Conservation (phyloP, 2,113 vertebrate species). For the Cephalopholis sonnerati region DNA sequence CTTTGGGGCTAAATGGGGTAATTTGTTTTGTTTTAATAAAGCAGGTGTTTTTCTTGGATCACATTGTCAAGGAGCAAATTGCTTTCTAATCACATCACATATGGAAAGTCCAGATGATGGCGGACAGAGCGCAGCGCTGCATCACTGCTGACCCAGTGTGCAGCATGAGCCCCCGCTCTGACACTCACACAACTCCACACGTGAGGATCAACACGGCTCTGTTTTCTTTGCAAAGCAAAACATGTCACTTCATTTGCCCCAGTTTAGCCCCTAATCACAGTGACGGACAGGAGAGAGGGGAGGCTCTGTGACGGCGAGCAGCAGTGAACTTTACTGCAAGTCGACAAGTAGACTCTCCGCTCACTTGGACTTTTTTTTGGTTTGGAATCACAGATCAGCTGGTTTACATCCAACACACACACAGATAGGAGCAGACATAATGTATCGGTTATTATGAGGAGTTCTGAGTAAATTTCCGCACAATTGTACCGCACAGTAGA, state of each 20-base stretch:
- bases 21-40: slow-evolving; percentile 87
- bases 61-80: slow-evolving; percentile 78
- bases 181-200: slow-evolving; percentile 36
- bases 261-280: slow-evolving; percentile 69
- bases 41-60: slow-evolving; percentile 82
- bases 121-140: slow-evolving; percentile 29
- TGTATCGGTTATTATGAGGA: slow-evolving; percentile 25
- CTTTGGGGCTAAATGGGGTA: slow-evolving; percentile 70
- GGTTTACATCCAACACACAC: slow-evolving; percentile 56
- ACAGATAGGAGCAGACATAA: slow-evolving; percentile 21
- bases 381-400: slow-evolving; percentile 30
- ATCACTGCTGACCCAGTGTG: slow-evolving; percentile 56
- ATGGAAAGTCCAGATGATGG: slow-evolving; percentile 75
- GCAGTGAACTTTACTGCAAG: slow-evolving; percentile 27
- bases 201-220: slow-evolving; percentile 72
- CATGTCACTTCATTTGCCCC: slow-evolving; percentile 77
- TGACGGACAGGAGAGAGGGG: slow-evolving; percentile 50
- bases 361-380: background rate
- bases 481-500: slow-evolving; percentile 8
- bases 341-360: slow-evolving; percentile 18
- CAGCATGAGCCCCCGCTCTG: background rate
- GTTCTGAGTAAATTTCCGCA: slow-evolving; percentile 34
- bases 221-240: slow-evolving; percentile 81
- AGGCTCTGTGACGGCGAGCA: slow-evolving; percentile 16
- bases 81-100: slow-evolving; percentile 81